Conservation (phyloP, 2,113 vertebrate species). For the Rhadina sibilatrix region DNA sequence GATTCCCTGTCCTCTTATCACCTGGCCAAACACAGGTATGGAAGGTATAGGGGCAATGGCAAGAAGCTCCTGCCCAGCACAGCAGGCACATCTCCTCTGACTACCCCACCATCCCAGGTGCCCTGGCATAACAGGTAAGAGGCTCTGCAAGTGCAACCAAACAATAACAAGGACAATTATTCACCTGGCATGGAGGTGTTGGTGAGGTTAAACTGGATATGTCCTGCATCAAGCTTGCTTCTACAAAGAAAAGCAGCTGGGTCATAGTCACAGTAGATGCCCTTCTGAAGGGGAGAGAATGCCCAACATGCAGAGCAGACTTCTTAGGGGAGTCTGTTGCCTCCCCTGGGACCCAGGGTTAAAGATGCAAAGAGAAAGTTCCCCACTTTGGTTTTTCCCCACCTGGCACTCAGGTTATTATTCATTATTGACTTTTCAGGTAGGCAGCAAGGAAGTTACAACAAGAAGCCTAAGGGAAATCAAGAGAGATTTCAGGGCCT, state of each 20-base stretch:
- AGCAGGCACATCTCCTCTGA: neutral
- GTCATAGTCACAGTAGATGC: neutral
- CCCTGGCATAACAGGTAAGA: neutral
- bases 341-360: neutral
- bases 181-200: neutral
- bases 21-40: neutral
- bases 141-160: neutral
- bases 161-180: rapidly evolving
- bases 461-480: neutral
- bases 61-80: neutral
- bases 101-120: neutral
- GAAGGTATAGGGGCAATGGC: neutral
- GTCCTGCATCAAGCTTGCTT: neutral
- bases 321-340: neutral
- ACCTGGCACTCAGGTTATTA: neutral
- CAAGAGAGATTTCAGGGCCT: neutral
- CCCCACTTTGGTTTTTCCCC: neutral
- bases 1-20: neutral
- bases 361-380: neutral
- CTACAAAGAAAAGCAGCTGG: neutral
- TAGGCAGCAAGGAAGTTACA: neutral
- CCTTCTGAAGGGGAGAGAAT: neutral
- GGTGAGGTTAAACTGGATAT: neutral
- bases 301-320: neutral
- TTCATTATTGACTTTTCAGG: neutral